A percentile compares a stretch with the other conserved stretches of the same genome.
Conservation (phyloP, 2,113 vertebrate genomes). For the Hippocampus comes region DNA sequence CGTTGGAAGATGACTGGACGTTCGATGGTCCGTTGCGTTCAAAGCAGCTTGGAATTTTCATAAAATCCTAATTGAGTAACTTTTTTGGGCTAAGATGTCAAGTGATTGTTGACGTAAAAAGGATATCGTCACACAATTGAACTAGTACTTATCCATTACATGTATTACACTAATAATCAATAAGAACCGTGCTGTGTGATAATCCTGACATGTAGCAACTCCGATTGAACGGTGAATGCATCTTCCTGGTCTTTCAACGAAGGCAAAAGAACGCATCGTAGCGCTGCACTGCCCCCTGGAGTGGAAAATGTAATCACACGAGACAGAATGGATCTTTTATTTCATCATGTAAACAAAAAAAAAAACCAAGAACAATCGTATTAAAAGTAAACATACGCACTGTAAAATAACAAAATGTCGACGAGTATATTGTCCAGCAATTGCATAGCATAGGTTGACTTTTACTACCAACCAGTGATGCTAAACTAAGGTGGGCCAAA, state of each 20-base stretch:
- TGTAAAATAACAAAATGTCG: constrained; percentile 52
- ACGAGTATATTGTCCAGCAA: constrained; percentile 55
- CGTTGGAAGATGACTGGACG: not conserved
- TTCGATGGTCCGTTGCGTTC: not conserved
- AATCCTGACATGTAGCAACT: not conserved
- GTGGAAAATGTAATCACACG: not conserved
- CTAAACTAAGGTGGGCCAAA: not conserved
- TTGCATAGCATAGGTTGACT: constrained; percentile 70
- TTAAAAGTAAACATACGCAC: constrained; percentile 34
- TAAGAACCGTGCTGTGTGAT: not conserved
- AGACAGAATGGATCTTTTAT: constrained; percentile 35
- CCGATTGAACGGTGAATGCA: not conserved
- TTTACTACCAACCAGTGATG: constrained; percentile 57
- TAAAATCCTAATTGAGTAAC: not conserved
- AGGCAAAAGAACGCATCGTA: not conserved
- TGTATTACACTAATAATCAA: not conserved
- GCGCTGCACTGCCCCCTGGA: constrained; percentile 35
- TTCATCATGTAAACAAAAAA: constrained; percentile 52
- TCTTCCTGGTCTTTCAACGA: not conserved
- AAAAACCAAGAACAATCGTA: constrained; percentile 21
- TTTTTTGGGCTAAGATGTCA: not conserved
- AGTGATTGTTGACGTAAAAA: not conserved
- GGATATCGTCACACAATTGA: not conserved
- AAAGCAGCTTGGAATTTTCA: not conserved
- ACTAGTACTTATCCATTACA: not conserved